Conservation (phyloP, 2,113 vertebrate genomes). For the Leucosticte australis region DNA sequence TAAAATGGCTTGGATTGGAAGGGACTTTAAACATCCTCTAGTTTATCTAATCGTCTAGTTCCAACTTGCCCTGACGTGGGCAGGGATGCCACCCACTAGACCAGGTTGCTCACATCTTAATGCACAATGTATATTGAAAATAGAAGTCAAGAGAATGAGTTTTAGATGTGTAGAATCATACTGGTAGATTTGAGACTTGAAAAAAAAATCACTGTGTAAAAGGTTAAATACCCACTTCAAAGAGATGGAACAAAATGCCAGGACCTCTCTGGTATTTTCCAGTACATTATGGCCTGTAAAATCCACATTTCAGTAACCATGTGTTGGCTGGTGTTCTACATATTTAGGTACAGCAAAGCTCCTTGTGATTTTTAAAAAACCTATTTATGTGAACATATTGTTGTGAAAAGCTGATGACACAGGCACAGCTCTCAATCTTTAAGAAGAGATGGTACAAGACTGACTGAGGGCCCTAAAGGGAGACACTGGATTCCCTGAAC, state of each 20-base stretch:
- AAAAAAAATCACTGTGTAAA: background rate
- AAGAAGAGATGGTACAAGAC: background rate
- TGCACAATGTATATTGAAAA: background rate
- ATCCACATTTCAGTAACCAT: background rate
- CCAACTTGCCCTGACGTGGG: fast-evolving
- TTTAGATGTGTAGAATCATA: background rate
- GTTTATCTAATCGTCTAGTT: background rate
- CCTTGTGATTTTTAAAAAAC: background rate
- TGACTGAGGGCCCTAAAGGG: background rate
- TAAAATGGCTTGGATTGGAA: background rate
- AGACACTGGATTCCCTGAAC: background rate
- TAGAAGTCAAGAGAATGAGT: background rate
- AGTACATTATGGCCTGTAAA: background rate
- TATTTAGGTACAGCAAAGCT: background rate
- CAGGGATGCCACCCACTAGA: background rate
- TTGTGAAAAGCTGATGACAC: background rate
- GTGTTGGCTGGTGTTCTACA: background rate
- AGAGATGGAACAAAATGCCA: background rate
- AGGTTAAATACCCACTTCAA: background rate
- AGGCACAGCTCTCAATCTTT: background rate
- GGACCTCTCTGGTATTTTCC: background rate
- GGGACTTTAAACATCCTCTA: background rate
- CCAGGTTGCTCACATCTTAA: background rate
- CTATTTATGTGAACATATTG: background rate
- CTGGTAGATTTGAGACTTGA: background rate